These are phyloP conservation scores for Drepana arcuata DNA, from an alignment of 1,140 invertebrate genomes.

Conservation along the genomic window DNA sequence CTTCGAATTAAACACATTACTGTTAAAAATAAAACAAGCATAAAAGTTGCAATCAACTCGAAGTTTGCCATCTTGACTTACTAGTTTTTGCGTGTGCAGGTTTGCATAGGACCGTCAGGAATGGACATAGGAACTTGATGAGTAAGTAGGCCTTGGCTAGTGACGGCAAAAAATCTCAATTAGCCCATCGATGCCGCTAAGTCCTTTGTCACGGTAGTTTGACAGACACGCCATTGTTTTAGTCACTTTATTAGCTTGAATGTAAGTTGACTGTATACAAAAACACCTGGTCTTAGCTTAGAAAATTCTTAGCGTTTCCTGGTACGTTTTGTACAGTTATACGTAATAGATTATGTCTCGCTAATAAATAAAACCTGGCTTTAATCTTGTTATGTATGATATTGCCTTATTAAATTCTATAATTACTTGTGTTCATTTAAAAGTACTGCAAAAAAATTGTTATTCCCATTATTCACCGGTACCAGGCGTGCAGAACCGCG, in stretches of 20 bases:
- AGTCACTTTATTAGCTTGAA: slow-evolving; percentile 43
- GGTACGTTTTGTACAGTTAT: too few relatives aligned
- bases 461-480: too few relatives aligned
- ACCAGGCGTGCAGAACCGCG: slow-evolving; percentile 35
- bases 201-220: slow-evolving; percentile 57
- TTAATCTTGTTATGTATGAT: too few relatives aligned
- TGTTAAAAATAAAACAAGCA: slow-evolving; percentile 3
- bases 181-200: slow-evolving; percentile 49
- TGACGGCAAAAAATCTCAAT: slow-evolving; percentile 63
- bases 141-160: slow-evolving; percentile 62
- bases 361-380: too few relatives aligned
- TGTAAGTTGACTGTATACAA: too few relatives aligned
- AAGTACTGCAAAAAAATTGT: too few relatives aligned
- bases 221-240: slow-evolving; percentile 57
- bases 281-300: too few relatives aligned
- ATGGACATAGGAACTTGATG: slow-evolving; percentile 59
- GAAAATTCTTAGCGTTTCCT: too few relatives aligned
- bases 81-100: slow-evolving; percentile 46
- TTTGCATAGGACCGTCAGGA: slow-evolving; percentile 47
- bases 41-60: slow-evolving; percentile 32
- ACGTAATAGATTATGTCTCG: too few relatives aligned
- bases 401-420: too few relatives aligned
- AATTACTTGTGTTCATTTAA: too few relatives aligned
- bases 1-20: slow-evolving; percentile 24
- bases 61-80: slow-evolving; percentile 41